These are phyloP conservation scores for Semnornis frantzii DNA, from an alignment of 2,113 vertebrate genomes.

Conservation along the genomic window DNA sequence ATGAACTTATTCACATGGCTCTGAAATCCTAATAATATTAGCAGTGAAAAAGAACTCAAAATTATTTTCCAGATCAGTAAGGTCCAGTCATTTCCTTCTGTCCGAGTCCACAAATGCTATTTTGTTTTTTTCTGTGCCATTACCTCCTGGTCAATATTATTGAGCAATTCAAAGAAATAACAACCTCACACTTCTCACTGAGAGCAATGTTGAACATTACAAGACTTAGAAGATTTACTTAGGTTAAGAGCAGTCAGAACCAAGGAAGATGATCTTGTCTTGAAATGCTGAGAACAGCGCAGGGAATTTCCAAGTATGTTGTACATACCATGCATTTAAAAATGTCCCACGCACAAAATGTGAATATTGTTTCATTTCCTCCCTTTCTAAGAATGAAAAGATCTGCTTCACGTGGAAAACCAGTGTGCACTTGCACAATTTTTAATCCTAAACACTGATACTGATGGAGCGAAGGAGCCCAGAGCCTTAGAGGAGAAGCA, in stretches of 20 bases:
- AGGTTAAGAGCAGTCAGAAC: background rate
- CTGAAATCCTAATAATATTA: constrained; percentile 26
- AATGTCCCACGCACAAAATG: background rate
- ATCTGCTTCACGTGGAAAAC: background rate
- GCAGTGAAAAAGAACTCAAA: background rate
- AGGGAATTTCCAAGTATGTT: background rate
- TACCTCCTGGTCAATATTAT: constrained; percentile 23
- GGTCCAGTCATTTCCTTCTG: constrained; percentile 5
- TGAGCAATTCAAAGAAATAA: constrained; percentile 15
- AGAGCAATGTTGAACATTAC: background rate
- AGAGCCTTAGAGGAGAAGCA: background rate
- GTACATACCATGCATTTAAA: background rate
- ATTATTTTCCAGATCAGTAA: constrained; percentile 59
- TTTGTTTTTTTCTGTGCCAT: background rate
- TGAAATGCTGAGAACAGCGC: background rate
- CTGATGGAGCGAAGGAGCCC: background rate
- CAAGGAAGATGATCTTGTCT: background rate
- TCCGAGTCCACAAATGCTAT: background rate
- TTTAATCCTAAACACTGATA: background rate
- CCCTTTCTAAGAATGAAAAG: background rate
- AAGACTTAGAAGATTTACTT: background rate
- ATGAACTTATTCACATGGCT: constrained; percentile 49
- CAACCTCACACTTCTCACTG: background rate
- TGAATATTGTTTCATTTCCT: background rate
- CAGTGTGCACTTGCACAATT: background rate